These are phyloP conservation scores for Aradophagus sp. DNA, from an alignment of 1,140 invertebrate species.

Conservation along the genomic window DNA sequence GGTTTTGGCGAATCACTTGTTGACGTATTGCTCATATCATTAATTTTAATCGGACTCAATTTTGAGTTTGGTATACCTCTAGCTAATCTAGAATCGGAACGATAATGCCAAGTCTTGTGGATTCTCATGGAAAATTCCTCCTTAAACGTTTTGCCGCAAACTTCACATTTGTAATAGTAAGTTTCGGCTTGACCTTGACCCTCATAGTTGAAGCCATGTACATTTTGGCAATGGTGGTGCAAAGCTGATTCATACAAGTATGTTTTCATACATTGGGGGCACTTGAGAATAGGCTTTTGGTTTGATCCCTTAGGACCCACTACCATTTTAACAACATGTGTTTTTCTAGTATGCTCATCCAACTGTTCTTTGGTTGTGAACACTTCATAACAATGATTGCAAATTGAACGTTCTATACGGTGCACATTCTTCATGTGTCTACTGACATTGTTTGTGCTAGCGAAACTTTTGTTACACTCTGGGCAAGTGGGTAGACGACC, in stretches of 20 bases:
- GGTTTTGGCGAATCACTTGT: conserved; percentile 43
- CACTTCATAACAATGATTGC: conserved; percentile 67
- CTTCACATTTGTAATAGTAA: conserved; percentile 76
- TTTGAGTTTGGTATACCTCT: conserved; percentile 27
- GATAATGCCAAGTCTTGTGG: conserved; percentile 78
- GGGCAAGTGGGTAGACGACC: conserved; percentile 74
- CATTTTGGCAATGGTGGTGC: conserved; percentile 61
- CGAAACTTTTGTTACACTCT: conserved; percentile 77
- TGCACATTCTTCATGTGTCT: conserved; percentile 78
- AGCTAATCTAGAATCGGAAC: conserved; percentile 60
- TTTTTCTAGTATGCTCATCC: conserved; percentile 38
- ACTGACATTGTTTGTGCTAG: conserved; percentile 67
- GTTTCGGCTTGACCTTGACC: conserved; percentile 7
- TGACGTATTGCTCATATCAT: background rate
- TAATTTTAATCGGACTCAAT: conserved; percentile 12
- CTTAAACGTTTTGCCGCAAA: conserved; percentile 78
- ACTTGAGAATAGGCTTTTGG: conserved; percentile 49
- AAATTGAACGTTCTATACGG: conserved; percentile 69
- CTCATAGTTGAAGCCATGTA: conserved; percentile 54
- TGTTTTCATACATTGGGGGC: conserved; percentile 63
- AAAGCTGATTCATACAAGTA: conserved; percentile 66
- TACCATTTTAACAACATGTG: conserved; percentile 36
- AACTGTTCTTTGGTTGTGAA: conserved; percentile 63
- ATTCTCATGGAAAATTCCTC: conserved; percentile 75
- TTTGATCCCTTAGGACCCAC: conserved; percentile 1